A percentile compares a stretch with the other conserved stretches of the same genome.
These are phyloP conservation scores for Scaptomyza tumidula DNA, from an alignment of 2,888 invertebrate genomes.

Conservation along the genomic window DNA sequence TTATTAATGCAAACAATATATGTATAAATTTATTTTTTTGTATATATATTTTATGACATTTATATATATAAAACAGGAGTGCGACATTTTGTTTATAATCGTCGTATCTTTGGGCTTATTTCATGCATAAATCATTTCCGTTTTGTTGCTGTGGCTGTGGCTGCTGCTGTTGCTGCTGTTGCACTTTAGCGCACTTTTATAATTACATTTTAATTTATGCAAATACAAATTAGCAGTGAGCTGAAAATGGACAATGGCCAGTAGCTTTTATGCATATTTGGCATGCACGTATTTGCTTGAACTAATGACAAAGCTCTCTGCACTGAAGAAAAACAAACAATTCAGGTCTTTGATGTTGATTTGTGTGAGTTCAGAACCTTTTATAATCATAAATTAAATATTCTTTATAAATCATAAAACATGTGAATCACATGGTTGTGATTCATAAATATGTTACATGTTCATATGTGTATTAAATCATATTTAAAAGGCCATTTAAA, in stretches of 20 bases:
- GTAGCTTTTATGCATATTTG: slow-evolving; percentile 6
- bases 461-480: not conserved
- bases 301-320: slow-evolving; percentile 61
- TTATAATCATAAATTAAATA: slow-evolving; percentile 7
- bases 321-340: slow-evolving; percentile 24
- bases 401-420: slow-evolving; percentile 30
- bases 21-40: slow-evolving; percentile 29
- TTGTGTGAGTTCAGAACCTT: not conserved
- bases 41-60: slow-evolving; percentile 9
- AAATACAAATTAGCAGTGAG: slow-evolving; percentile 71
- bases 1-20: slow-evolving; percentile 76
- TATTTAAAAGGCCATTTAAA: slow-evolving; percentile 21
- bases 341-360: not conserved
- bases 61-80: slow-evolving; percentile 25
- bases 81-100: slow-evolving; percentile 60
- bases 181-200: slow-evolving; percentile 69
- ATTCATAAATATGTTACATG: not conserved
- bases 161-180: slow-evolving; percentile 15
- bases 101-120: slow-evolving; percentile 66
- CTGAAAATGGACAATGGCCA: not conserved
- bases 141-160: slow-evolving; percentile 40
- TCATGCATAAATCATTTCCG: slow-evolving; percentile 75
- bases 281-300: slow-evolving; percentile 50
- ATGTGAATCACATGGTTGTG: slow-evolving; percentile 15
- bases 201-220: slow-evolving; percentile 80